Percentiles rank a stretch among this genome's conserved stretches.
These are phyloP conservation scores for Thaumetopoea pityocampa DNA, from an alignment of 1,140 invertebrate genomes.

Conservation along the genomic window DNA sequence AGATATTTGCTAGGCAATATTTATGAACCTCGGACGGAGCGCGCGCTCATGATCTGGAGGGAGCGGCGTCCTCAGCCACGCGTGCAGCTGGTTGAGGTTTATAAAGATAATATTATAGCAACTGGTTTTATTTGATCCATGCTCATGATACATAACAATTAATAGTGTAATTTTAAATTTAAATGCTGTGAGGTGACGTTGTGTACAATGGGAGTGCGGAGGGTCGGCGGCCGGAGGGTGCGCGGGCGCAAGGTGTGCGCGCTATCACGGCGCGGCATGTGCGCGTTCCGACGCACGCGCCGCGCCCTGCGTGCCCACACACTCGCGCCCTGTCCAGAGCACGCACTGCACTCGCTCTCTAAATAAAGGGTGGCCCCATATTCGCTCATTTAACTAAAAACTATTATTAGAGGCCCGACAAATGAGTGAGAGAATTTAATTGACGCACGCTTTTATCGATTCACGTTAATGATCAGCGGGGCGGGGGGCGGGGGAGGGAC, in stretches of 20 bases:
- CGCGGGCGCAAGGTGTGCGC: slow-evolving; percentile 59
- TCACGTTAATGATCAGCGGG: slow-evolving; percentile 31
- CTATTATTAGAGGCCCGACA: too few relatives aligned
- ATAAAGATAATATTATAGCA: too few relatives aligned
- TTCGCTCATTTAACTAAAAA: slow-evolving; percentile 21
- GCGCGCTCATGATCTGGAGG: too few relatives aligned
- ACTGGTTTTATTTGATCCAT: too few relatives aligned
- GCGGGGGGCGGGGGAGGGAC: slow-evolving; percentile 26
- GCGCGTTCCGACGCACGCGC: slow-evolving; percentile 63
- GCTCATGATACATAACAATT: slow-evolving; percentile 5
- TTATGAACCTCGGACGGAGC: too few relatives aligned
- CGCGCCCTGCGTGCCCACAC: slow-evolving; percentile 33
- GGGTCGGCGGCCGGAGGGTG: slow-evolving; percentile 59
- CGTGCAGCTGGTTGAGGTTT: too few relatives aligned
- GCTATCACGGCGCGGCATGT: slow-evolving; percentile 64
- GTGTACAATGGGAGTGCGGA: slow-evolving; percentile 43
- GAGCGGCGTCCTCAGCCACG: too few relatives aligned
- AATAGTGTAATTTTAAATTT: slow-evolving; percentile 15
- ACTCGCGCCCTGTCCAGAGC: slow-evolving; percentile 31
- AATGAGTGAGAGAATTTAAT: slow-evolving; percentile 17
- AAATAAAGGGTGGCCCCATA: slow-evolving; percentile 40
- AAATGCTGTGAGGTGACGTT: slow-evolving; percentile 10
- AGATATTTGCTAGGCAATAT: too few relatives aligned
- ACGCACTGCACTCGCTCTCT: slow-evolving; percentile 41
- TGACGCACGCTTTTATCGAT: slow-evolving; percentile 24